These are phyloP conservation scores for Leptoteleia sp. DNA, from an alignment of 1,140 invertebrate genomes.

Conservation along the genomic window DNA sequence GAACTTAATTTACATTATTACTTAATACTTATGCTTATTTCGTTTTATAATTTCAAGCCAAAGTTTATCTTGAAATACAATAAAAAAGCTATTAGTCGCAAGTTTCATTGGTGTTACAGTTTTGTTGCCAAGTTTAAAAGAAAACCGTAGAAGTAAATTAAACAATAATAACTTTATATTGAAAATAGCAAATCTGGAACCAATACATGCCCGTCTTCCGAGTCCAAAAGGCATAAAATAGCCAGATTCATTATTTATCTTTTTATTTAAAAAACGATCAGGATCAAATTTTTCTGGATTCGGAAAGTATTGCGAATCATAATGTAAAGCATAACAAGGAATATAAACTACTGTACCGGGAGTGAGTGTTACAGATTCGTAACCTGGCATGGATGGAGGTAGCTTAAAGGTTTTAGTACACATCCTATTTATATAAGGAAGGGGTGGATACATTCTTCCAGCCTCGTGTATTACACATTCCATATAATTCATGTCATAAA, in stretches of 20 bases:
- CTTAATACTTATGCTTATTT: conserved; percentile 28
- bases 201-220: background rate
- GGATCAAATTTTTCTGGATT: background rate
- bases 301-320: background rate
- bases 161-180: background rate
- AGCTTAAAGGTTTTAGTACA: too few relatives aligned
- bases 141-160: background rate
- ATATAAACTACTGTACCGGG: too few relatives aligned
- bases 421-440: too few relatives aligned
- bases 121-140: conserved; percentile 29
- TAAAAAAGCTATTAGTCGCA: conserved; percentile 56
- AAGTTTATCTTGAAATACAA: conserved; percentile 69
- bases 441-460: too few relatives aligned
- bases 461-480: too few relatives aligned
- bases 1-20: too few relatives aligned
- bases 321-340: background rate
- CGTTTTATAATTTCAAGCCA: conserved; percentile 66
- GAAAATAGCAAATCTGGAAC: background rate
- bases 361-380: too few relatives aligned
- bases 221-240: background rate
- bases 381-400: too few relatives aligned
- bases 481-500: too few relatives aligned
- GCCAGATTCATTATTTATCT: background rate
- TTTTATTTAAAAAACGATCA: background rate
- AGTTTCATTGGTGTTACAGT: conserved; percentile 69